phyloP scores from a whole-genome alignment of 2,113 vertebrate species.

The Neogobius melanostomus region DNA sequence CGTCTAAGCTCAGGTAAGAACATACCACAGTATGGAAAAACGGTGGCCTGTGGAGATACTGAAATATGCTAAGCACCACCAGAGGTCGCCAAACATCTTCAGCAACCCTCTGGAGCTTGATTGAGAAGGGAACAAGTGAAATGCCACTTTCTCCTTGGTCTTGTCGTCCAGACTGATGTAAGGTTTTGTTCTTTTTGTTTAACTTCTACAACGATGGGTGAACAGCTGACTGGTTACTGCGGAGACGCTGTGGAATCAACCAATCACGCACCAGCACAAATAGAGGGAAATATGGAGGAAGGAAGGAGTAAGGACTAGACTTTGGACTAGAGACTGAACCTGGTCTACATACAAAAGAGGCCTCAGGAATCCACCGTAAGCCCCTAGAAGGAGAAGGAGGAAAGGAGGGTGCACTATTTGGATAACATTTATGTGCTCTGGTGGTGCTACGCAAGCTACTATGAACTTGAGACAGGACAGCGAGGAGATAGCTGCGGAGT shows the following conservation, averaged over 20 bases:
- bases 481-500: too few species aligned
- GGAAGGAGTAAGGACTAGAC: neutral
- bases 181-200: neutral
- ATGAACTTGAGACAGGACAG: too few species aligned
- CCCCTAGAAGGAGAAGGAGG: too few species aligned
- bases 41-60: neutral
- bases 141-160: neutral
- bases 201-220: neutral
- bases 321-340: neutral
- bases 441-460: too few species aligned
- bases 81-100: neutral
- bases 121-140: neutral
- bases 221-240: slow-evolving; percentile 3
- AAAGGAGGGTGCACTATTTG: too few species aligned
- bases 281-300: neutral
- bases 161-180: neutral
- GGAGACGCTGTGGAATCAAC: neutral
- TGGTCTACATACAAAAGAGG: too few species aligned
- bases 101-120: neutral
- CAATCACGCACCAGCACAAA: slow-evolving; percentile 1
- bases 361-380: too few species aligned
- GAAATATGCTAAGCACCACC: neutral
- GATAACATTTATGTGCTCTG: too few species aligned
- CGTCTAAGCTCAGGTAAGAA: too few species aligned
- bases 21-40: too few species aligned